phyloP scores from a whole-genome alignment of 2,797 vertebrate species.

The Brachyalestes nurse region DNA sequence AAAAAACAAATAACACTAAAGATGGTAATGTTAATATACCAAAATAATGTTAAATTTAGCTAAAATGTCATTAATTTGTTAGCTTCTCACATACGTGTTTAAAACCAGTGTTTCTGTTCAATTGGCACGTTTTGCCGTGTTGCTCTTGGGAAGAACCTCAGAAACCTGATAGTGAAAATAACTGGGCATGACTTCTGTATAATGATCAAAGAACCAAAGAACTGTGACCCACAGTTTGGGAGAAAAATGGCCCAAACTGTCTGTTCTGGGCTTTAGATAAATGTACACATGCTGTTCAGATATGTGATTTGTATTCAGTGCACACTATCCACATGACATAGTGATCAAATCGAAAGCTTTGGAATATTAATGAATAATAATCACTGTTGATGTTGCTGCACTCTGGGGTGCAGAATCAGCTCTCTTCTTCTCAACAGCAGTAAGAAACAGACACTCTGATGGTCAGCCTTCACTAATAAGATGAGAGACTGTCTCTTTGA shows the following conservation, averaged over 20 bases:
- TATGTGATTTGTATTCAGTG: constrained; percentile 3
- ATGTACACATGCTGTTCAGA: neutral
- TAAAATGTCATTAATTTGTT: neutral
- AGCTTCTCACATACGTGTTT: neutral
- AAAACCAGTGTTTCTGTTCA: neutral
- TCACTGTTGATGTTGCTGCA: neutral
- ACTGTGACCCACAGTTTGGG: too few species aligned
- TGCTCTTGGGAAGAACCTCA: neutral
- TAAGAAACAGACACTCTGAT: neutral
- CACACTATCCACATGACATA: neutral
- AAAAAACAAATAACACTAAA: too few species aligned
- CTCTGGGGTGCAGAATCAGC: neutral
- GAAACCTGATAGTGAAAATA: neutral
- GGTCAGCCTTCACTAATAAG: neutral
- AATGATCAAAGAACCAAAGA: neutral
- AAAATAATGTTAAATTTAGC: too few species aligned
- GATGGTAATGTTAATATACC: too few species aligned
- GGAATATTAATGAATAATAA: neutral
- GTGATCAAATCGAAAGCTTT: neutral
- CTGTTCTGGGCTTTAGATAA: neutral
- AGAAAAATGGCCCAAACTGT: neutral
- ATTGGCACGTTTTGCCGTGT: neutral
- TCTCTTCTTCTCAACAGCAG: neutral
- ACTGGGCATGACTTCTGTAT: neutral
- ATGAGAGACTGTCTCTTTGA: neutral